Percentiles rank a stretch among this genome's conserved stretches.
These are phyloP conservation scores for Miltochrista miniata DNA, from an alignment of 2,888 invertebrate species.

Conservation along the genomic window DNA sequence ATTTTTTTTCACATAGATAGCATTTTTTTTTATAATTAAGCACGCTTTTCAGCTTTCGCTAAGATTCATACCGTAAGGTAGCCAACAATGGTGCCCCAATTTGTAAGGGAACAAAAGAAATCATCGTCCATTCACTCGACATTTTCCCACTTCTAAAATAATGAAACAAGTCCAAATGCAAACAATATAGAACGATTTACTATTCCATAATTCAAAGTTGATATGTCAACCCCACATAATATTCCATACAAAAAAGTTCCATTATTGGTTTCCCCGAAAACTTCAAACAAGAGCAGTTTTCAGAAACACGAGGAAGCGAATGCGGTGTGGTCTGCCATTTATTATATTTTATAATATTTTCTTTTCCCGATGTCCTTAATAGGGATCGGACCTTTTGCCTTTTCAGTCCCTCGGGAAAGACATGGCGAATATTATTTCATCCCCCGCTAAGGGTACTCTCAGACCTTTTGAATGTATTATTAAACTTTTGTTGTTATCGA, in stretches of 20 bases:
- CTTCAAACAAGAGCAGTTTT: conserved; percentile 29
- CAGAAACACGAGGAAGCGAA: conserved; percentile 32
- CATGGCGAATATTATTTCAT: conserved; percentile 67
- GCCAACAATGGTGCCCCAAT: too few species aligned
- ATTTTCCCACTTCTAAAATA: too few species aligned
- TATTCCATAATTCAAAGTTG: too few species aligned
- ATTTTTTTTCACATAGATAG: too few species aligned
- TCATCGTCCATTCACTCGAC: too few species aligned
- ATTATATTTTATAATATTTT: conserved; percentile 62
- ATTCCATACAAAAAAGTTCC: conserved; percentile 21
- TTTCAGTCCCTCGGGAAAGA: conserved; percentile 62
- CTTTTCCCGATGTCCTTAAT: conserved; percentile 61
- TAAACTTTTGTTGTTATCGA: conserved; percentile 70
- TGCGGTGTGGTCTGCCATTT: conserved; percentile 39
- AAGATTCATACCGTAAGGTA: too few species aligned
- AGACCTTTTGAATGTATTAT: conserved; percentile 68
- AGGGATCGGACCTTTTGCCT: conserved; percentile 69
- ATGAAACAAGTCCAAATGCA: too few species aligned
- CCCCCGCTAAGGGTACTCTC: conserved; percentile 57
- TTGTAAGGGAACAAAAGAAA: too few species aligned
- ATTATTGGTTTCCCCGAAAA: conserved; percentile 28
- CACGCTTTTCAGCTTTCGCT: too few species aligned
- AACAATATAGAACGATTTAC: too few species aligned
- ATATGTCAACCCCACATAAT: conserved; percentile 12
- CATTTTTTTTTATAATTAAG: too few species aligned